phyloP scores from a whole-genome alignment of 2,888 invertebrate species.

The Hypselothyrea guttata region DNA sequence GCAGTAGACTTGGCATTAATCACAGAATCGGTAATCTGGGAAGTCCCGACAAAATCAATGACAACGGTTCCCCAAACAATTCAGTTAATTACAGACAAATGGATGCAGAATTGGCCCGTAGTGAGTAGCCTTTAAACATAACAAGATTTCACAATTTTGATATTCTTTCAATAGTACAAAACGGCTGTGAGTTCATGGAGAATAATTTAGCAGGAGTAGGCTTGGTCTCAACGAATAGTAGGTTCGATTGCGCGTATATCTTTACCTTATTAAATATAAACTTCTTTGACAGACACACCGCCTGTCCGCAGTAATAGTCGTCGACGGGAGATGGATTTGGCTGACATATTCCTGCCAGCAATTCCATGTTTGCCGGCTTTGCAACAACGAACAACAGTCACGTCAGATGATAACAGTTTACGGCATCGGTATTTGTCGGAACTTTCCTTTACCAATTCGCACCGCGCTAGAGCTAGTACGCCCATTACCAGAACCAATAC shows the following conservation, averaged over 20 bases:
- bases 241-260: too few species aligned
- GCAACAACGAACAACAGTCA: too few species aligned
- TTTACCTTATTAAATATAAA: too few species aligned
- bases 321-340: too few species aligned
- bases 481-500: not conserved
- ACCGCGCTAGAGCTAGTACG: not conserved
- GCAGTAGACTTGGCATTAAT: not conserved
- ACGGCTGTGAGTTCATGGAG: slow-evolving; percentile 9
- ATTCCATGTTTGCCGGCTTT: too few species aligned
- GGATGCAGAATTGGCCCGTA: slow-evolving; percentile 15
- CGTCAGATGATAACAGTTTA: too few species aligned
- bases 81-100: slow-evolving; percentile 17
- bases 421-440: not conserved
- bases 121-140: slow-evolving; percentile 14
- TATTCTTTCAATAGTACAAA: slow-evolving; percentile 20
- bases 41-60: not conserved
- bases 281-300: too few species aligned
- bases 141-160: not conserved
- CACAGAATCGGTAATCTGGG: not conserved
- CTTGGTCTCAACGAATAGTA: slow-evolving; percentile 3
- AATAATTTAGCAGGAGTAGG: slow-evolving; percentile 2
- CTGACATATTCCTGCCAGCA: too few species aligned
- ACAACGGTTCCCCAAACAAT: slow-evolving; percentile 17
- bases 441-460: not conserved
- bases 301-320: too few species aligned